Conservation (phyloP, 2,888 invertebrate genomes). For the Imbricaverruca yamaguchii region DNA sequence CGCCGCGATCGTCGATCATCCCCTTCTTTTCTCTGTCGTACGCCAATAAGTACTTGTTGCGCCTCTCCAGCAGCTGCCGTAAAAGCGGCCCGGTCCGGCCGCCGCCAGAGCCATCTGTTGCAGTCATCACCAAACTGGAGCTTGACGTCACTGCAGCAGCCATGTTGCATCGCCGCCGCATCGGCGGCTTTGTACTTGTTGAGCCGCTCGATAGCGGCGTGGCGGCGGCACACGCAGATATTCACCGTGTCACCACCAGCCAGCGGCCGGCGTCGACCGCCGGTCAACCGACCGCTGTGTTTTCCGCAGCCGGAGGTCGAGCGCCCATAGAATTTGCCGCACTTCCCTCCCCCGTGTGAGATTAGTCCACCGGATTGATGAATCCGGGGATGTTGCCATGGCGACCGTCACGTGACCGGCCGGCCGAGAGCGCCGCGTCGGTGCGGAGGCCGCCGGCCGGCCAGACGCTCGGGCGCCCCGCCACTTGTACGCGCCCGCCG, state of each 20-base stretch:
- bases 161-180: conserved; percentile 3
- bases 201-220: background rate
- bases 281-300: background rate
- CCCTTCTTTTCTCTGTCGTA: background rate
- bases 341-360: background rate
- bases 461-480: background rate
- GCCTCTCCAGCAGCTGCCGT: background rate
- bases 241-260: background rate
- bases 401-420: conserved; percentile 5
- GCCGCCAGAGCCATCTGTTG: conserved; percentile 7
- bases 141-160: background rate
- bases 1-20: background rate
- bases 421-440: background rate
- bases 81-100: background rate
- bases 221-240: background rate
- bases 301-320: background rate
- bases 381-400: conserved; percentile 13
- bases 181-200: conserved; percentile 1
- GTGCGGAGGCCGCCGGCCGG: background rate
- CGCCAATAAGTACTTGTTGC: background rate
- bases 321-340: background rate
- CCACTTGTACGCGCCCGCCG: background rate
- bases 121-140: background rate
- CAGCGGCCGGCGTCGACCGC: background rate
- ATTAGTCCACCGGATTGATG: conserved; percentile 11